A percentile compares a stretch with the other conserved stretches of the same genome.
Conservation (phyloP, 1,140 invertebrate genomes). For the Popillia japonica region DNA sequence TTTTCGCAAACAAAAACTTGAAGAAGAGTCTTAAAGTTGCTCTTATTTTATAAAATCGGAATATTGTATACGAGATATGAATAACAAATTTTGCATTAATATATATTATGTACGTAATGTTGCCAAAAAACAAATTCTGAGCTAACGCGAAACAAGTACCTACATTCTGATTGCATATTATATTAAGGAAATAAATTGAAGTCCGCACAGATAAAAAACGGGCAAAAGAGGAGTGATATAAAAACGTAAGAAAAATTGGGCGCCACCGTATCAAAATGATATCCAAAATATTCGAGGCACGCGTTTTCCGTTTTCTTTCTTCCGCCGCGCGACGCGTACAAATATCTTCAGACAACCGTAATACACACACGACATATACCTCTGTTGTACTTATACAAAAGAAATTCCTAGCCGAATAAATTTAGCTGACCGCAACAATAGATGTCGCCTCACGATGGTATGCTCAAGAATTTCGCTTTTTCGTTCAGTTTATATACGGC, state of each 20-base stretch:
- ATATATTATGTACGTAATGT: no score
- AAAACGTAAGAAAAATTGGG: neutral
- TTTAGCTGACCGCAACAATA: constrained; percentile 5
- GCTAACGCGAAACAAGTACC: neutral
- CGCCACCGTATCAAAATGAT: neutral
- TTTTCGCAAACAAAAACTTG: no score
- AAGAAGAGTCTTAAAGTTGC: no score
- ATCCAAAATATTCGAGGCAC: neutral
- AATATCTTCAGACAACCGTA: neutral
- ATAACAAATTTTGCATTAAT: no score
- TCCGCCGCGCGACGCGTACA: neutral
- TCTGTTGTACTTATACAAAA: neutral
- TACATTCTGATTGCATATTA: neutral
- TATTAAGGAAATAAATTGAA: constrained; percentile 5
- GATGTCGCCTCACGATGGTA: neutral
- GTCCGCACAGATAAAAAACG: neutral
- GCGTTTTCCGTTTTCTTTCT: neutral
- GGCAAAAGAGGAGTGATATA: neutral
- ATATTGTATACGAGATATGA: no score
- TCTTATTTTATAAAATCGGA: no score
- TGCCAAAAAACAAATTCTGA: neutral
- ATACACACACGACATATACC: neutral
- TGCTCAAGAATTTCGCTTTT: neutral
- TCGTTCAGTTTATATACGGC: neutral
- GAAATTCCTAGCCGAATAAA: constrained; percentile 7